phyloP scores from a whole-genome alignment of 2,888 invertebrate species.

The Parnassius apollo region DNA sequence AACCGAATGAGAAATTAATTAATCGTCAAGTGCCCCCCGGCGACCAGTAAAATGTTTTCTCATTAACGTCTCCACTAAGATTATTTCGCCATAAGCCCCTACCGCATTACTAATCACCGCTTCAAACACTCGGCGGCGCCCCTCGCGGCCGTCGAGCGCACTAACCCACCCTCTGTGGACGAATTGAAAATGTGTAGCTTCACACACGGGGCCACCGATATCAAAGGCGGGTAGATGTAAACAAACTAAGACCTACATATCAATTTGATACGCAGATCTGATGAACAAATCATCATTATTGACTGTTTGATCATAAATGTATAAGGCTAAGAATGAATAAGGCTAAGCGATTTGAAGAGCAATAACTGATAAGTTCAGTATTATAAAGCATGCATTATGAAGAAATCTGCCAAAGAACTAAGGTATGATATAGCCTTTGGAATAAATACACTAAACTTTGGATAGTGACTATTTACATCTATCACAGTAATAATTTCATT shows the following conservation, averaged over 20 bases:
- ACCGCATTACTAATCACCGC: constrained; percentile 67
- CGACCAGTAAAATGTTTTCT: constrained; percentile 56
- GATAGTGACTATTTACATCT: no score
- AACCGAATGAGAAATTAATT: constrained; percentile 51
- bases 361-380: no score
- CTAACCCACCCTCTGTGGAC: constrained; percentile 46
- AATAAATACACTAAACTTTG: no score
- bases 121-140: constrained; percentile 55
- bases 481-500: no score
- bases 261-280: constrained; percentile 38
- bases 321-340: no score
- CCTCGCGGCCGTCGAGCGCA: constrained; percentile 46
- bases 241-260: constrained; percentile 51
- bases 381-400: no score
- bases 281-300: no score
- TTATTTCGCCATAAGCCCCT: constrained; percentile 64
- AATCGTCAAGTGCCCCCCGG: constrained; percentile 48
- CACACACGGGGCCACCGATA: constrained; percentile 38
- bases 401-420: no score
- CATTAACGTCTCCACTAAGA: constrained; percentile 66
- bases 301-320: no score
- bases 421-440: no score
- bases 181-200: constrained; percentile 62
- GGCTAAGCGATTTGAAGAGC: no score
- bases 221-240: constrained; percentile 44